A percentile compares a stretch with the other conserved stretches of the same genome.
Conservation (phyloP, 2,888 invertebrate species). For the Aphrophora alni region DNA sequence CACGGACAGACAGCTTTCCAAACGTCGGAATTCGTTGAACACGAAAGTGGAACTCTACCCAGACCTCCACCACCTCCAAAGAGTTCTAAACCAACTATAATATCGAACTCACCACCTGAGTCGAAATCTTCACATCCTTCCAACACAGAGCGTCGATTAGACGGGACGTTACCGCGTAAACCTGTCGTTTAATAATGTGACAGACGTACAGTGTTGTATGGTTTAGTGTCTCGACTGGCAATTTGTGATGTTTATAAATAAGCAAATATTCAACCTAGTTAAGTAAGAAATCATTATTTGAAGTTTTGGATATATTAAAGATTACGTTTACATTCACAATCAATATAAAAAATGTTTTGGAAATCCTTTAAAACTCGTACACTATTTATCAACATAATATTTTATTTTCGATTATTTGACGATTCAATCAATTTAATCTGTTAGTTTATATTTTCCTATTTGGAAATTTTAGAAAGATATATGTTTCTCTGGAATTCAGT, state of each 20-base stretch:
- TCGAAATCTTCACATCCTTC: not conserved
- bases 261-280: not conserved
- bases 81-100: constrained; percentile 60
- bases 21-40: constrained; percentile 41
- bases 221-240: not conserved
- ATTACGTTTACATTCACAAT: not conserved
- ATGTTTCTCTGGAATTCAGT: too few relatives aligned
- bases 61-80: constrained; percentile 50
- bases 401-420: too few relatives aligned
- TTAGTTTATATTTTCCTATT: too few relatives aligned
- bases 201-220: too few relatives aligned
- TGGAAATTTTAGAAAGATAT: too few relatives aligned
- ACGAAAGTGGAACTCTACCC: constrained; percentile 44
- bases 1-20: constrained; percentile 33
- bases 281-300: not conserved
- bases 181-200: too few relatives aligned
- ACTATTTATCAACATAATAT: too few relatives aligned
- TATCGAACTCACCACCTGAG: not conserved
- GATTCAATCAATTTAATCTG: too few relatives aligned
- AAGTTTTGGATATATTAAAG: not conserved
- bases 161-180: not conserved
- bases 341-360: too few relatives aligned
- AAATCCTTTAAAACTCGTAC: too few relatives aligned
- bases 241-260: not conserved
- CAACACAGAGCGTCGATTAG: not conserved